Percentiles rank a stretch among this genome's conserved stretches.
phyloP scores from a whole-genome alignment of 2,797 vertebrate species.

The Poeciliopsis presidionis region DNA sequence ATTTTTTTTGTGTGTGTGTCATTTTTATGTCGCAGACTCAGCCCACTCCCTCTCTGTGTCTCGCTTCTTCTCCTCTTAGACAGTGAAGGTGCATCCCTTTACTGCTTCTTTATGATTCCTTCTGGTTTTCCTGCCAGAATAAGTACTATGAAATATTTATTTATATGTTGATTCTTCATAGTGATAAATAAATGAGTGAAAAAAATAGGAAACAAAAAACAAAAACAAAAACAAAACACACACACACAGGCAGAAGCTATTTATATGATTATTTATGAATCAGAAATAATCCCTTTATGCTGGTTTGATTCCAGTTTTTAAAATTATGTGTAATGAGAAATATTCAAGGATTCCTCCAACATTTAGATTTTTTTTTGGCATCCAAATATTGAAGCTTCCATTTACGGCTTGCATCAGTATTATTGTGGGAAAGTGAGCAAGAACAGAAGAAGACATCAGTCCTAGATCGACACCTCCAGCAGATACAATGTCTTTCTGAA shows the following conservation, averaged over 20 bases:
- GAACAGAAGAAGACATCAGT: neutral
- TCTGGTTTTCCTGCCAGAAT: slow-evolving; percentile 3
- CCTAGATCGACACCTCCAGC: neutral
- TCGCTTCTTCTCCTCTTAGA: slow-evolving; percentile 23
- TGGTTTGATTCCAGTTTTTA: neutral
- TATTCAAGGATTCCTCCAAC: neutral
- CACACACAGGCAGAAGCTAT: neutral
- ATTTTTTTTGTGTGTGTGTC: slow-evolving; percentile 10
- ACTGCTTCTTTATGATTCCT: slow-evolving; percentile 17
- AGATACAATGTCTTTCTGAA: neutral
- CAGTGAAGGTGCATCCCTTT: slow-evolving; percentile 19
- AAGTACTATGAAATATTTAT: slow-evolving; percentile 8
- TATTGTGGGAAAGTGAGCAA: neutral
- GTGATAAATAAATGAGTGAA: neutral
- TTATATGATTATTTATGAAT: neutral
- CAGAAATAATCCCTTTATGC: neutral
- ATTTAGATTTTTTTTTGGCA: neutral
- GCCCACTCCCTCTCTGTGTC: slow-evolving; percentile 27
- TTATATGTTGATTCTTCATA: neutral
- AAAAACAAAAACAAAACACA: neutral
- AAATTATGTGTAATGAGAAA: neutral
- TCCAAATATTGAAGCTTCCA: neutral
- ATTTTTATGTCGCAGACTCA: slow-evolving; percentile 46
- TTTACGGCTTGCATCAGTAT: neutral
- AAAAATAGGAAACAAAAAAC: neutral